Evolutionary conservation across 2,113 vertebrate genomes (phyloP).

Genomic region (Sorex fumeus): DNA sequence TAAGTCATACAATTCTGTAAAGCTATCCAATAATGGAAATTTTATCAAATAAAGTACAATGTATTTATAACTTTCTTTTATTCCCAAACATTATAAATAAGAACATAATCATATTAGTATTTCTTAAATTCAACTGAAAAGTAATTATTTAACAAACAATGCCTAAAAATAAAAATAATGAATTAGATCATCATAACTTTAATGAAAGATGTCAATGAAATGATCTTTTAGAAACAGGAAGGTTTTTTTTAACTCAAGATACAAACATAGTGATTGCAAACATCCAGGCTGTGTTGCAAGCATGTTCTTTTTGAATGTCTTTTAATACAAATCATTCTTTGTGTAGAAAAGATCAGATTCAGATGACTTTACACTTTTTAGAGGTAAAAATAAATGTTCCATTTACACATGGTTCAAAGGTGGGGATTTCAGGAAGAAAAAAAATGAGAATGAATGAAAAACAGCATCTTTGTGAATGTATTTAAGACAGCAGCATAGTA

Average conservation of each 20-base stretch:
- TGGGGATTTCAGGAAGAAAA: conserved; percentile 61
- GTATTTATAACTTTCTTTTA: conserved; percentile 45
- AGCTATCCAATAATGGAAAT: background rate
- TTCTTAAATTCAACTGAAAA: conserved; percentile 30
- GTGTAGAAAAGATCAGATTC: conserved; percentile 72
- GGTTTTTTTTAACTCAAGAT: conserved; percentile 44
- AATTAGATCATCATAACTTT: conserved; percentile 30
- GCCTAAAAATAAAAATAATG: background rate
- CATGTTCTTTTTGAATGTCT: conserved; percentile 25
- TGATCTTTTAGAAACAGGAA: background rate
- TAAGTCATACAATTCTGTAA: background rate
- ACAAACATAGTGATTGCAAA: conserved; percentile 61
- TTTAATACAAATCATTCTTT: conserved; percentile 53
- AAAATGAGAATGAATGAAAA: conserved; percentile 70
- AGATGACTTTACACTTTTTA: conserved; percentile 79
- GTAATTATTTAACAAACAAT: background rate
- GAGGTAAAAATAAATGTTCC: conserved; percentile 81
- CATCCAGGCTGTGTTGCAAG: background rate
- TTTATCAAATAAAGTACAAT: conserved; percentile 35
- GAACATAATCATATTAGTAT: background rate
- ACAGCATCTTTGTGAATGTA: conserved; percentile 61
- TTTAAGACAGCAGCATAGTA: conserved; percentile 62
- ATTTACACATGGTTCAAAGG: conserved; percentile 80
- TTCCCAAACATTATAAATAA: background rate
- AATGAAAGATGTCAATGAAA: conserved; percentile 39